Evolutionary conservation across 2,797 vertebrate species (phyloP).

Genomic region (Dipus sagitta): DNA sequence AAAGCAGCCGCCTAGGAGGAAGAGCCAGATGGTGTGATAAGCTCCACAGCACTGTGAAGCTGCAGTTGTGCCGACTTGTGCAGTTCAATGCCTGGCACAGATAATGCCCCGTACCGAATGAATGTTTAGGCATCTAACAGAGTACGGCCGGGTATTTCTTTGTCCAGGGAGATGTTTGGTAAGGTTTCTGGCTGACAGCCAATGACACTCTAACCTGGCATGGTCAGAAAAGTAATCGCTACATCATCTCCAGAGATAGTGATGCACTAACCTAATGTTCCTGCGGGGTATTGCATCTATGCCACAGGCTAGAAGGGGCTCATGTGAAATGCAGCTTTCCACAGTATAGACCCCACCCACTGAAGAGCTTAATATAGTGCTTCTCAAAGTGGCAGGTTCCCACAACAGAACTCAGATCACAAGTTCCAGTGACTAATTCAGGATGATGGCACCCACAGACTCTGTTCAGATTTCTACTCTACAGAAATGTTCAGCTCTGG

Average conservation of each 20-base stretch:
- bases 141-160: not conserved
- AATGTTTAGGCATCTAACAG: not conserved
- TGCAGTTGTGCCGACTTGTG: not conserved
- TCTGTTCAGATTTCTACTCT: constrained; percentile 4
- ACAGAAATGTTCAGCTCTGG: not conserved
- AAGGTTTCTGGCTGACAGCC: constrained; percentile 20
- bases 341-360: not conserved
- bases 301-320: not conserved
- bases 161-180: not conserved
- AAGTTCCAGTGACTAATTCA: not conserved
- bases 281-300: not conserved
- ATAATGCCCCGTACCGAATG: not conserved
- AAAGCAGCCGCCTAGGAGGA: not conserved
- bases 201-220: not conserved
- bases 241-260: not conserved
- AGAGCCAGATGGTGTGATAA: not conserved
- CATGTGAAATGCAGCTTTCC: not conserved
- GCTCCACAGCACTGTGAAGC: not conserved
- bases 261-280: not conserved
- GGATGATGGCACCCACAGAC: not conserved
- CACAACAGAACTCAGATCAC: not conserved
- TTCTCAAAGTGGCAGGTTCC: constrained; percentile 40
- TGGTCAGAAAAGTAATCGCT: not conserved
- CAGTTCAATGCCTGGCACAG: not conserved
- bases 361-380: not conserved